phyloP scores from a whole-genome alignment of 2,113 vertebrate genomes.

The Chaetodon auriga region DNA sequence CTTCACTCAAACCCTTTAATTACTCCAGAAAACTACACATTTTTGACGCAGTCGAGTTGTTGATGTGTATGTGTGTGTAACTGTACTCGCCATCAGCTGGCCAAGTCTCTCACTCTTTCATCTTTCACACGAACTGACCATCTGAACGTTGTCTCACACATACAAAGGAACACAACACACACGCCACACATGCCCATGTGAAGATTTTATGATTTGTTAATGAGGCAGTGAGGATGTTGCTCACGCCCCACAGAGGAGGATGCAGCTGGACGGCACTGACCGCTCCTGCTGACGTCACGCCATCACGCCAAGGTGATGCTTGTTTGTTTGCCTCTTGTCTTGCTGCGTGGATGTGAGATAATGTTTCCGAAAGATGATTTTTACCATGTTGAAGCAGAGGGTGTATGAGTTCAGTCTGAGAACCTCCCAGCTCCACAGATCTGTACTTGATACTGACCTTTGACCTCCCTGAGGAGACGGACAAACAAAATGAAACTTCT shows the following conservation, averaged over 20 bases:
- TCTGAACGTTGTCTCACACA: conserved; percentile 44
- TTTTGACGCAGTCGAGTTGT: conserved; percentile 26
- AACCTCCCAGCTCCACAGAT: background rate
- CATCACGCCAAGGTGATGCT: background rate
- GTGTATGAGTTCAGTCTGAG: background rate
- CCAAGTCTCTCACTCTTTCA: conserved; percentile 60
- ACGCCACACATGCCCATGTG: conserved; percentile 33
- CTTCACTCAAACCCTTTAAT: conserved; percentile 49
- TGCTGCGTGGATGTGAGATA: conserved; percentile 16
- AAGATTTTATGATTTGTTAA: conserved; percentile 71
- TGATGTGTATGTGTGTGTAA: conserved; percentile 15
- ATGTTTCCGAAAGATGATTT: background rate
- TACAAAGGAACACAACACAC: conserved; percentile 7
- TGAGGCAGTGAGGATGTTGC: conserved; percentile 64
- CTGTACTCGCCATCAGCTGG: conserved; percentile 31
- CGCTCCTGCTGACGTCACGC: conserved; percentile 66
- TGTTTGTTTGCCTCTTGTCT: conserved; percentile 52
- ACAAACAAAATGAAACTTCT: background rate
- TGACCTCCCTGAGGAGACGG: background rate
- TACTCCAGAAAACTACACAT: conserved; percentile 18
- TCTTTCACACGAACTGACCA: conserved; percentile 52
- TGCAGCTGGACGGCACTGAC: conserved; percentile 68
- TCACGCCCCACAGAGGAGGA: conserved; percentile 45
- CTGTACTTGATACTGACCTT: background rate
- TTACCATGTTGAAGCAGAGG: background rate